Base-by-base conservation (phyloP, 2,113 vertebrate genomes). In the Cyanoderma ruficeps region DNA sequence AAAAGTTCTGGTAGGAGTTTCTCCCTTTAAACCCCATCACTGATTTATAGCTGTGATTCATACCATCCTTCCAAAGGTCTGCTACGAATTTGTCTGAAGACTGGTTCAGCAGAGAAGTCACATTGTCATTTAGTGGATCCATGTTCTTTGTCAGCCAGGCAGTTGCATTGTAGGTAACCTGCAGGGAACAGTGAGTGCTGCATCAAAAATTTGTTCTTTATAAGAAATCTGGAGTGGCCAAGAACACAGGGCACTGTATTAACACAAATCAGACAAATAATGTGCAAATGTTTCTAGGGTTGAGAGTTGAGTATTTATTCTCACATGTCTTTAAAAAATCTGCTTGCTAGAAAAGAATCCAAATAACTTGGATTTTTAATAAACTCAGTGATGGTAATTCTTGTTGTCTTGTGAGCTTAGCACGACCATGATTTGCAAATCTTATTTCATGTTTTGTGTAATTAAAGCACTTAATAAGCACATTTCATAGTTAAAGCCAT, bases 101-200 rank as follows among this genome's bases (percentile, higher is more conserved):
- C 89, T 98, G 98, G 37, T 98, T 98, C 90, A 99, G 98, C 79
- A 99, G 97, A 42, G 99, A 85, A 0, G 98, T 99, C 85, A 99
- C 99, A 0, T 99, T 99, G 98, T 99, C 99, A 0, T 99, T 99
- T 52, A 99, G 98, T 0, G 99, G 99, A 83, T 99, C 99, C 99
- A 99, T 99, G 97, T 99, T 99, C 98, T 99, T 99, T 13, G 99
- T 99, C 94, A 99, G 95, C 99, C 99, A 99, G 77, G 97, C 98
- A 6, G 94, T 98, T 5, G 99, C 99, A 0, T 99, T 99, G 82
- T 99, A 99, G 92, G 99, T 98, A 42, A 99, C 99, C 99, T 99
- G 93, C 22, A 93, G 64, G 90, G 88, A 87, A 76, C 24, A 93
- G 44, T 5, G 42, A 94, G n/a, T 17, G 31, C 42, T 69, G 4